These are phyloP conservation scores for Scaptomyza cyrtandrae DNA, from an alignment of 2,888 invertebrate genomes.

Conservation along the genomic window DNA sequence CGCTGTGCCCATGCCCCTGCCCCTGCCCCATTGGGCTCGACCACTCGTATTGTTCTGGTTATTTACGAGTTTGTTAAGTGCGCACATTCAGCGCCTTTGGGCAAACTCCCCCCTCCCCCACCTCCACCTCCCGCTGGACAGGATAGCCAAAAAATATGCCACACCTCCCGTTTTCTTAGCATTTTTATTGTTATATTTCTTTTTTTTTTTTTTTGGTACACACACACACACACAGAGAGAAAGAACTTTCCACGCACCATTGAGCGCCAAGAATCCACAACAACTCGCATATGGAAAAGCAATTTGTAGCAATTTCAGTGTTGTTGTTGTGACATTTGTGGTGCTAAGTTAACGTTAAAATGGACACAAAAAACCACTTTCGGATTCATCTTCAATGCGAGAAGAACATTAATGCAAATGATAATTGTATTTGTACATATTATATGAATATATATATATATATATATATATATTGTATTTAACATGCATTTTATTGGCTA, in stretches of 20 bases:
- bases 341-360: conserved; percentile 34
- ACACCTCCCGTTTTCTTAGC: conserved; percentile 6
- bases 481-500: background rate
- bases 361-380: conserved; percentile 14
- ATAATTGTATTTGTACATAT: conserved; percentile 39
- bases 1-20: conserved; percentile 17
- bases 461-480: background rate
- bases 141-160: conserved; percentile 32
- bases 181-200: background rate
- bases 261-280: conserved; percentile 33
- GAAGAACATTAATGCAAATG: conserved; percentile 33
- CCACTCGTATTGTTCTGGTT: conserved; percentile 73
- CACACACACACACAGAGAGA: conserved; percentile 10
- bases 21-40: conserved; percentile 23
- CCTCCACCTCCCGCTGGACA: conserved; percentile 12
- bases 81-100: conserved; percentile 64
- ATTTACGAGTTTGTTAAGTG: conserved; percentile 81
- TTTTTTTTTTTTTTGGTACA: background rate
- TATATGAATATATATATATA: conserved; percentile 27
- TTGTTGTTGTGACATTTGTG: conserved; percentile 16
- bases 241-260: conserved; percentile 57
- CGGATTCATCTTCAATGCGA: conserved; percentile 12
- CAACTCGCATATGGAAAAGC: conserved; percentile 42
- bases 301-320: conserved; percentile 39
- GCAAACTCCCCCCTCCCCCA: background rate